phyloP scores from a whole-genome alignment of 2,113 vertebrate genomes.

The Drymodes brunneopygia region DNA sequence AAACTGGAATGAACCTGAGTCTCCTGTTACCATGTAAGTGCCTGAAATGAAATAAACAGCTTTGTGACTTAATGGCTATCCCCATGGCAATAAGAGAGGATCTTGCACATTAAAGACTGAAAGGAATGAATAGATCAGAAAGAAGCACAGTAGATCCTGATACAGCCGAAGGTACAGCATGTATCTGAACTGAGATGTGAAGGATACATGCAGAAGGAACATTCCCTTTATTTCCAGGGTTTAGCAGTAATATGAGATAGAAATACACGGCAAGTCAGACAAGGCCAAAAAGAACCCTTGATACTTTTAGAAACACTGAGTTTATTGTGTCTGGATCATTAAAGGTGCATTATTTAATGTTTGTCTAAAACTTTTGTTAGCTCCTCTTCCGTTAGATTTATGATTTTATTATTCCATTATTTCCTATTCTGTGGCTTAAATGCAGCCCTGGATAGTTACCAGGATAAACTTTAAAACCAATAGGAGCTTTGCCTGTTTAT shows the following conservation, averaged over 20 bases:
- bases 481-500: background rate
- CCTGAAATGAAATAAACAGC: slow-evolving; percentile 50
- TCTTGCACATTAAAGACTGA: background rate
- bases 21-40: slow-evolving; percentile 8
- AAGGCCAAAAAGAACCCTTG: background rate
- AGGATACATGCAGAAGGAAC: background rate
- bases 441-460: background rate
- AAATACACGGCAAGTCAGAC: background rate
- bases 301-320: slow-evolving; percentile 1
- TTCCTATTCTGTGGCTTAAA: background rate
- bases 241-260: slow-evolving; percentile 22
- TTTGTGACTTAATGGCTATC: slow-evolving; percentile 39
- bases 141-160: slow-evolving; percentile 4
- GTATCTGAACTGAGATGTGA: slow-evolving; percentile 21
- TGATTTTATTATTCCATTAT: background rate
- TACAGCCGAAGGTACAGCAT: slow-evolving; percentile 11
- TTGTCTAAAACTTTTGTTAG: background rate
- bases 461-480: slow-evolving; percentile 16
- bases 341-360: slow-evolving; percentile 5
- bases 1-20: slow-evolving; percentile 26
- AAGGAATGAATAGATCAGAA: slow-evolving; percentile 46
- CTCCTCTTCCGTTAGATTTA: background rate
- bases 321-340: background rate
- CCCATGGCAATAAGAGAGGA: slow-evolving; percentile 48
- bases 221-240: background rate